Base-by-base conservation (phyloP, 2,113 vertebrate species). In the Mirza zaza region DNA sequence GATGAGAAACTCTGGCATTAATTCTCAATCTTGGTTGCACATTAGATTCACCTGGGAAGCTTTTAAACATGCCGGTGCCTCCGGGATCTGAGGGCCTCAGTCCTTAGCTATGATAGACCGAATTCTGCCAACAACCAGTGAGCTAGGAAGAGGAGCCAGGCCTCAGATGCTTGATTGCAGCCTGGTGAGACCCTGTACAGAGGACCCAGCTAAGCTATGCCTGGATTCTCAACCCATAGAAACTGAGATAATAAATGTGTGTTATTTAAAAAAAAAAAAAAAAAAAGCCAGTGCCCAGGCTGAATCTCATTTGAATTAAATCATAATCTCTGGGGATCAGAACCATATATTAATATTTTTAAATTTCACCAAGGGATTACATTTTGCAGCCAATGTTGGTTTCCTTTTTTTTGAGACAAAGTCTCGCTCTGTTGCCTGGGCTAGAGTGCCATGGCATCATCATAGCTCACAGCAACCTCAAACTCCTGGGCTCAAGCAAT, bases 21-120 rank as follows among this genome's bases (percentile, higher is more conserved):
- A n/a, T 79, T 96, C 52, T 87, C 27, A 86, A 42, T 42, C 10
- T 93, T 63, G 75, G 61, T 32, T 65, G 3, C 17, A 29, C n/a
- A 42, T 79, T 95, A 77, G 21, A 80, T 50, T 90, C 29, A 75
- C 48, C 52, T 76, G 67, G 48, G 73, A 70, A 87, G 27, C 32
- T 83, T 92, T 94, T 50, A 87, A 95, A 95, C 70, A 5, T 65
- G 70, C 21, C n/a, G n/a, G n/a, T n/a, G n/a, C n/a, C 27, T 50
- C 55, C 32, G 87, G 25, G 20, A 18, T 70, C 8, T 23, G 36
- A 75, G 4, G 13, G 27, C 7, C 87, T 70, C 6, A 4, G 17
- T 32, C 9, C n/a, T 71, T 20, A 11, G 15, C 21, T 82, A 0
- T 42, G 59, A 82, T 20, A 83, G 94, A 59, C 17, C 6, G 2